Conservation (phyloP, 2,888 invertebrate genomes). For the Nomada fucata region DNA sequence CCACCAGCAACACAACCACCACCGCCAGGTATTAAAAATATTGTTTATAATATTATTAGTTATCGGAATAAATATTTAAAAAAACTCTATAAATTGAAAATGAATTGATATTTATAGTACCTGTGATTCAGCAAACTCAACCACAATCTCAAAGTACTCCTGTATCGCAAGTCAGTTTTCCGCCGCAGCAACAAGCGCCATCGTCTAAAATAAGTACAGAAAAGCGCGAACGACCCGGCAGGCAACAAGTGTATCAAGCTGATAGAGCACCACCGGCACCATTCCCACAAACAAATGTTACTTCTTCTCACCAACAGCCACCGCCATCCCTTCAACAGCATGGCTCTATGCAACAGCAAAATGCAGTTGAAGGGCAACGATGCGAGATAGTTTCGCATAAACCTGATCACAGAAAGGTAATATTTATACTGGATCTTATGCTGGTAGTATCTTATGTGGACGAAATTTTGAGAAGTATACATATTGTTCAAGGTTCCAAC, state of each 20-base stretch:
- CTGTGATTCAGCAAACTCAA: conserved; percentile 69
- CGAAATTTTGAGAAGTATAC: conserved; percentile 3
- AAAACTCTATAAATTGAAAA: not conserved
- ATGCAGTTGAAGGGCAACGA: conserved; percentile 78
- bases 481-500: conserved; percentile 71
- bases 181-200: conserved; percentile 71
- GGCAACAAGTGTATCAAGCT: conserved; percentile 80
- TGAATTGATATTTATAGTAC: conserved; percentile 22
- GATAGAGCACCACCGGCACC: conserved; percentile 82
- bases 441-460: not conserved
- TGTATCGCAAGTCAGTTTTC: conserved; percentile 75
- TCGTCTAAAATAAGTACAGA: conserved; percentile 79
- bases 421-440: not conserved
- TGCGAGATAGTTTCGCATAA: conserved; percentile 78
- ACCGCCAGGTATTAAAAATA: conserved; percentile 68
- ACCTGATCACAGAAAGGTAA: conserved; percentile 80
- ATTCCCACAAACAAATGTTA: conserved; percentile 80
- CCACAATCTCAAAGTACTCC: conserved; percentile 72
- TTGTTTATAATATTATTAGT: not conserved
- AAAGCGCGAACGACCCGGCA: conserved; percentile 81
- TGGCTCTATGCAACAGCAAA: conserved; percentile 77
- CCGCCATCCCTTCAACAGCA: conserved; percentile 76
- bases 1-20: conserved; percentile 80
- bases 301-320: conserved; percentile 77
- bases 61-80: not conserved